phyloP scores from a whole-genome alignment of 2,888 invertebrate genomes.

The Cheilosia soror region DNA sequence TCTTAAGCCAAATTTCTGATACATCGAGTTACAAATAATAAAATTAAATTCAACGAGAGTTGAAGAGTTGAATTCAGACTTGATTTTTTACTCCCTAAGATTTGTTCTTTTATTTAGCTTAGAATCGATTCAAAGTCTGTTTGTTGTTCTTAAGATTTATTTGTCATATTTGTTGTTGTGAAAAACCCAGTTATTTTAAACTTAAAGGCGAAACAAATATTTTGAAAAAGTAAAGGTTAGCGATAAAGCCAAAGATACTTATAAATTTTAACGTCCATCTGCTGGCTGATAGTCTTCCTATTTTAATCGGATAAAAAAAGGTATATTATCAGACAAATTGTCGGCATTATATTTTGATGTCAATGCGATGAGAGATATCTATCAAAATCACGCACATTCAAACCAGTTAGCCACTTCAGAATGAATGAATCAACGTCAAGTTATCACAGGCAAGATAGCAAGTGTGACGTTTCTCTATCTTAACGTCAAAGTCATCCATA shows the following conservation, averaged over 20 bases:
- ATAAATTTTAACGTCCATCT: neutral
- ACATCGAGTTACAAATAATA: no score
- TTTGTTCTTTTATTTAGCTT: no score
- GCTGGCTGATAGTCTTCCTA: neutral
- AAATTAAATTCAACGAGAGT: no score
- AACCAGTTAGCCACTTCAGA: conserved; percentile 15
- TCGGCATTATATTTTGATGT: conserved; percentile 49
- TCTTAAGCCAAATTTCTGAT: no score
- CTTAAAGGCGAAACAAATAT: no score
- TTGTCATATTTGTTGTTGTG: no score
- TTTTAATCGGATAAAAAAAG: conserved; percentile 2
- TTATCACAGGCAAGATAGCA: conserved; percentile 24
- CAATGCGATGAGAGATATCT: conserved; percentile 29
- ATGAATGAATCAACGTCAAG: conserved; percentile 3
- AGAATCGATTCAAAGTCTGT: no score
- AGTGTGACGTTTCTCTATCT: conserved; percentile 11
- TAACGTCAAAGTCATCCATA: conserved; percentile 1
- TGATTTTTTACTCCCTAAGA: no score
- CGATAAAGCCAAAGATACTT: neutral
- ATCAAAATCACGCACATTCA: conserved; percentile 26
- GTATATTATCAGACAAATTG: neutral
- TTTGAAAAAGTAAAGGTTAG: no score
- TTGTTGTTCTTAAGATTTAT: no score
- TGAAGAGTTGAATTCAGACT: no score
- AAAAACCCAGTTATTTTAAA: no score